phyloP scores from a whole-genome alignment of 2,797 vertebrate species.

The Pangasius krempfi region DNA sequence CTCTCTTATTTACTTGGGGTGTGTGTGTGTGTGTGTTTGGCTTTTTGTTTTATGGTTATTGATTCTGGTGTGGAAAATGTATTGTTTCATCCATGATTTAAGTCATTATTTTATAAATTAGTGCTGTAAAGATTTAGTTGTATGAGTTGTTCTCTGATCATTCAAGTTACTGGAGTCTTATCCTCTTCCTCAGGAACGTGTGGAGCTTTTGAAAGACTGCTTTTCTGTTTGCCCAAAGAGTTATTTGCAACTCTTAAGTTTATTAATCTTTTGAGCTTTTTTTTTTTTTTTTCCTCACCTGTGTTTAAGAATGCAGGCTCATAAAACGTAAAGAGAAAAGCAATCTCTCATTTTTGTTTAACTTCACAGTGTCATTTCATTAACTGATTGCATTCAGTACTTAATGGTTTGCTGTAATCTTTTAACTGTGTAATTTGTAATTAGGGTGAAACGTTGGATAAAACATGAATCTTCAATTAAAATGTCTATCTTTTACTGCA shows the following conservation, averaged over 20 bases:
- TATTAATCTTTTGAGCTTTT: neutral
- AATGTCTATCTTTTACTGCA: neutral
- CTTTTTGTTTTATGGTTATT: neutral
- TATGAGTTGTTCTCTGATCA: neutral
- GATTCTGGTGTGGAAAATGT: neutral
- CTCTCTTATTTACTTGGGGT: neutral
- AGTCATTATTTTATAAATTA: neutral
- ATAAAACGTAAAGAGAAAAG: slow-evolving; percentile 51
- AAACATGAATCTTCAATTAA: neutral
- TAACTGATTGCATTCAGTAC: neutral
- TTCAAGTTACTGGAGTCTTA: slow-evolving; percentile 61
- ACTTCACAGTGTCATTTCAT: slow-evolving; percentile 31
- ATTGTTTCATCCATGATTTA: neutral
- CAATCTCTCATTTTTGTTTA: slow-evolving; percentile 37
- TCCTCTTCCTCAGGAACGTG: slow-evolving; percentile 62
- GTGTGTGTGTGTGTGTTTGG: neutral
- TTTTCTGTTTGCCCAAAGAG: slow-evolving; percentile 54
- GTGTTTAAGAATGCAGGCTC: no score
- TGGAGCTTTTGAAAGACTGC: slow-evolving; percentile 50
- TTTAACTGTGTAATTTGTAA: slow-evolving; percentile 7
- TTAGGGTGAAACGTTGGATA: neutral
- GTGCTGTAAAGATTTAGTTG: neutral
- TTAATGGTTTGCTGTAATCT: slow-evolving; percentile 5
- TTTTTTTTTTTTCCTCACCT: neutral
- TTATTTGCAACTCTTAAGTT: neutral